Evolutionary conservation across 2,888 invertebrate species (phyloP).

Genomic region (Muschampia staudingeri): DNA sequence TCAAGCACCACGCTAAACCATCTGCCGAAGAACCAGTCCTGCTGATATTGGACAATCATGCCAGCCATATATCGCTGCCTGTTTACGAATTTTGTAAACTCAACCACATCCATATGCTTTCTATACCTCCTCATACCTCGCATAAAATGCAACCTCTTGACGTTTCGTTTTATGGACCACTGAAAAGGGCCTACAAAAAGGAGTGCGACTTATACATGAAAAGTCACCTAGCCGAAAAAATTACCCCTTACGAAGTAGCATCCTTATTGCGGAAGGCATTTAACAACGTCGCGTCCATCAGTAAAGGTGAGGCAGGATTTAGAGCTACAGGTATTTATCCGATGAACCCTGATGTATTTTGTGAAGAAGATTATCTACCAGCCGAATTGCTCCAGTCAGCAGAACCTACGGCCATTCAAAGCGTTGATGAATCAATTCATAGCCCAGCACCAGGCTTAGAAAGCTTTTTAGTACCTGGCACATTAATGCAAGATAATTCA

Average conservation of each 20-base stretch:
- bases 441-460: not conserved
- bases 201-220: conserved; percentile 68
- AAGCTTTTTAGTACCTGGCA: too few species aligned
- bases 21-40: conserved; percentile 70
- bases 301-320: conserved; percentile 60
- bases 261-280: conserved; percentile 67
- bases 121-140: conserved; percentile 66
- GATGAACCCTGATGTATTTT: conserved; percentile 59
- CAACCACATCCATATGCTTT: conserved; percentile 68
- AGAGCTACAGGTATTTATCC: conserved; percentile 57
- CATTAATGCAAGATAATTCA: too few species aligned
- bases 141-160: conserved; percentile 67
- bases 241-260: conserved; percentile 67
- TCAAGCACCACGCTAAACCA: conserved; percentile 70
- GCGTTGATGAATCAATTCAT: too few species aligned
- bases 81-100: conserved; percentile 68
- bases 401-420: too few species aligned
- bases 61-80: conserved; percentile 65
- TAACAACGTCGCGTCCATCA: conserved; percentile 61
- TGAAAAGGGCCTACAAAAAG: conserved; percentile 66
- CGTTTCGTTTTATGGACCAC: conserved; percentile 66
- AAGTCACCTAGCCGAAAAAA: conserved; percentile 63
- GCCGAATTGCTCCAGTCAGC: not conserved
- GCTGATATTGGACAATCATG: conserved; percentile 65
- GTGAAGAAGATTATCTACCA: conserved; percentile 58